Percentiles rank a stretch among this genome's conserved stretches.
These are phyloP conservation scores for Heterohyrax brucei DNA, from an alignment of 2,797 vertebrate species.

Conservation along the genomic window DNA sequence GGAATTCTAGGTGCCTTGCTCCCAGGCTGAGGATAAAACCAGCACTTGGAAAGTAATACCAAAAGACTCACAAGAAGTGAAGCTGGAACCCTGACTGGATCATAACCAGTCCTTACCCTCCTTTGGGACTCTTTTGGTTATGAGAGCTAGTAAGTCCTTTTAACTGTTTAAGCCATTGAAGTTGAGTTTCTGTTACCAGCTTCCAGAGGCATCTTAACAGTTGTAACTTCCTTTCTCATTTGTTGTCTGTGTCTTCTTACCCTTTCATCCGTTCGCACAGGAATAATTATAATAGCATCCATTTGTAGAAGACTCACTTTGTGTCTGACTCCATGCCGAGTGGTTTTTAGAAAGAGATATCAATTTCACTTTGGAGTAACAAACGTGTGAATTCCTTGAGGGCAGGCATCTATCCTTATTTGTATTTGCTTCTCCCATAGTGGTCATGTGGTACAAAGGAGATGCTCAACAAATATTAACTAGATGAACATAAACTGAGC, in stretches of 20 bases:
- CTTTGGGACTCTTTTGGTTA: slow-evolving; percentile 23
- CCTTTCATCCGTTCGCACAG: not conserved
- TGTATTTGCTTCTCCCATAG: slow-evolving; percentile 50
- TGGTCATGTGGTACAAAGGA: slow-evolving; percentile 57
- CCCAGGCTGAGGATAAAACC: not conserved
- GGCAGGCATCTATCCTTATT: slow-evolving; percentile 56
- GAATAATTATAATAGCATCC: slow-evolving; percentile 51
- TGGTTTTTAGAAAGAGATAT: slow-evolving; percentile 66
- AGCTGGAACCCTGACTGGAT: not conserved
- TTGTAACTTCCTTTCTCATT: slow-evolving; percentile 14
- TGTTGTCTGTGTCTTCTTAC: slow-evolving; percentile 50
- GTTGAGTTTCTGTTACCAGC: slow-evolving; percentile 12
- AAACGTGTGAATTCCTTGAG: slow-evolving; percentile 41
- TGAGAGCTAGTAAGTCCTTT: slow-evolving; percentile 18
- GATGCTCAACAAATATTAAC: slow-evolving; percentile 67
- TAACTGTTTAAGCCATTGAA: slow-evolving; percentile 21
- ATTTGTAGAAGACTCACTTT: slow-evolving; percentile 61
- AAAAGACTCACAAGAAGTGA: slow-evolving; percentile 64
- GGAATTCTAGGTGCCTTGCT: slow-evolving; percentile 12
- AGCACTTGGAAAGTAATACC: not conserved
- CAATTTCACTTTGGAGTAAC: slow-evolving; percentile 55
- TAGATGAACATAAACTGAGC: slow-evolving; percentile 54
- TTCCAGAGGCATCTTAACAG: slow-evolving; percentile 44
- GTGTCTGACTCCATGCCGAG: slow-evolving; percentile 14
- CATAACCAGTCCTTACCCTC: not conserved